phyloP scores from a whole-genome alignment of 1,140 invertebrate species.

The Lasioglossum albipes region DNA sequence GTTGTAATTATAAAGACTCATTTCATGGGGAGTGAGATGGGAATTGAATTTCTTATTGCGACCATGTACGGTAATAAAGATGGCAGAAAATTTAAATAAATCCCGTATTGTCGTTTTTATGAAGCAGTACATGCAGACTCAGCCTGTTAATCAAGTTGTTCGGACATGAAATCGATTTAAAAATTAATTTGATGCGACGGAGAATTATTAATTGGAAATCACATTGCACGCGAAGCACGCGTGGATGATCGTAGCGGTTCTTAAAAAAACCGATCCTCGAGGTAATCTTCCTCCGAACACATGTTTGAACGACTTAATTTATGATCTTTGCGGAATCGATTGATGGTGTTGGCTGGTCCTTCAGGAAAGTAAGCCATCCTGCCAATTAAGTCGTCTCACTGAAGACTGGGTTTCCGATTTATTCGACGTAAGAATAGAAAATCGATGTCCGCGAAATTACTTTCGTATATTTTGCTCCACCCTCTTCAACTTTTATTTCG shows the following conservation, averaged over 20 bases:
- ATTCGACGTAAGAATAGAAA: conserved; percentile 16
- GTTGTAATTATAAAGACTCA: too few species aligned
- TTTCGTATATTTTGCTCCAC: conserved; percentile 6
- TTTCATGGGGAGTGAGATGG: too few species aligned
- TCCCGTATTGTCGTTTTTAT: too few species aligned
- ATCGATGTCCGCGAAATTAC: conserved; percentile 24
- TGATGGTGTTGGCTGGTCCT: neutral
- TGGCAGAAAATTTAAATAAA: too few species aligned
- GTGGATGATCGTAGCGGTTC: neutral
- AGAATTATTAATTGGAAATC: too few species aligned
- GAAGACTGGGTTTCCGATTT: conserved; percentile 8
- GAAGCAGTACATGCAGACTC: too few species aligned
- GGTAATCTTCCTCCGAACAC: neutral
- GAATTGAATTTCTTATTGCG: too few species aligned
- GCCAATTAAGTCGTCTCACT: conserved; percentile 16
- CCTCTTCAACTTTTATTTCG: neutral
- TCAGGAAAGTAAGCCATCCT: neutral
- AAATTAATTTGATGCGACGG: too few species aligned
- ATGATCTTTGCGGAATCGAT: conserved; percentile 23
- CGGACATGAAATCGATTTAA: too few species aligned
- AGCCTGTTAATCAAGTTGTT: too few species aligned
- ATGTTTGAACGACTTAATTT: conserved; percentile 1
- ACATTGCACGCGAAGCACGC: neutral
- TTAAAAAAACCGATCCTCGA: neutral
- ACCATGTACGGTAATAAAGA: too few species aligned